Evolutionary conservation across 2,797 vertebrate species (phyloP).

Genomic region (Cryptoprocta ferox): DNA sequence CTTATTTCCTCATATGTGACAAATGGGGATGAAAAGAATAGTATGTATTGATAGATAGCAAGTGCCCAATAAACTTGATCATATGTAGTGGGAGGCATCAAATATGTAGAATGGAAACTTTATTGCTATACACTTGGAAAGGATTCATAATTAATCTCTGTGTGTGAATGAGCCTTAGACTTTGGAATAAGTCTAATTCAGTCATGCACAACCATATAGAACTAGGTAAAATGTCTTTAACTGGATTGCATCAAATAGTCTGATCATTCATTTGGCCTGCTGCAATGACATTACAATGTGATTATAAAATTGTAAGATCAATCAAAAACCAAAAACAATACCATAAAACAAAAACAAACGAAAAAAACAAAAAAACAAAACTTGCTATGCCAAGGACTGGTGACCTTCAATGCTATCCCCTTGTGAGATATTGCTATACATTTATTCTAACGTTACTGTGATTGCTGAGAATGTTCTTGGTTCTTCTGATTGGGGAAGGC

Average conservation of each 20-base stretch:
- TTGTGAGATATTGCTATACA: background rate
- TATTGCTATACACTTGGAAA: background rate
- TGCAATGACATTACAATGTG: background rate
- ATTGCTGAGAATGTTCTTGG: background rate
- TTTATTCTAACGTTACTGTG: slow-evolving; percentile 12
- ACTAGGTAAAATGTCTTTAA: background rate
- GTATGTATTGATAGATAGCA: background rate
- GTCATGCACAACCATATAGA: background rate
- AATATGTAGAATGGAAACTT: background rate
- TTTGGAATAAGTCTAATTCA: background rate
- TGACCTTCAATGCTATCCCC: slow-evolving; percentile 2
- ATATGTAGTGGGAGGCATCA: background rate
- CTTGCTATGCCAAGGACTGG: background rate
- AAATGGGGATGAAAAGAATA: background rate
- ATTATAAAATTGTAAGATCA: background rate
- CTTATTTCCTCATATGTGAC: background rate
- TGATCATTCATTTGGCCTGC: background rate
- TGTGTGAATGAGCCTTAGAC: background rate
- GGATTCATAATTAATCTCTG: background rate
- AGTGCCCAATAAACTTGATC: background rate
- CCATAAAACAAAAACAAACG: too few species aligned
- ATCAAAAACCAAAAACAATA: background rate
- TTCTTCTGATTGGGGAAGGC: background rate
- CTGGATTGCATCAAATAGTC: background rate
- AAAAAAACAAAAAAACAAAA: background rate